phyloP scores from a whole-genome alignment of 2,797 vertebrate species.

The Malacoctenus gilli region DNA sequence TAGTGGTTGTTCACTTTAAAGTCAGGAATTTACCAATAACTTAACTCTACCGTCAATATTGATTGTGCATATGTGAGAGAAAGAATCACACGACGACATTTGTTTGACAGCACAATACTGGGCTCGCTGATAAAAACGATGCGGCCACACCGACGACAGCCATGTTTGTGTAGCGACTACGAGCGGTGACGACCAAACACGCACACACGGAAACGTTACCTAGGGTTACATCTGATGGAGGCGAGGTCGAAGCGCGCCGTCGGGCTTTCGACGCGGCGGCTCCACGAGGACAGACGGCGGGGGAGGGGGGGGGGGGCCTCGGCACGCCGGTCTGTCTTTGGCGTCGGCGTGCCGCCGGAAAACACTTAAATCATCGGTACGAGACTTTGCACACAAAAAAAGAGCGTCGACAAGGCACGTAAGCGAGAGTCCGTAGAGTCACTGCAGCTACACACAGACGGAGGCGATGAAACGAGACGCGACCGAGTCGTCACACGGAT shows the following conservation, averaged over 20 bases:
- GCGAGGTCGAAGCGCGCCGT: too few species aligned
- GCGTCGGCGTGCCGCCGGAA: constrained; percentile 42
- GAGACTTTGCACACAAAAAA: constrained; percentile 56
- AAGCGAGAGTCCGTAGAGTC: constrained; percentile 61
- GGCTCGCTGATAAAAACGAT: too few species aligned
- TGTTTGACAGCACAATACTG: too few species aligned
- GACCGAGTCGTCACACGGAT: constrained; percentile 24
- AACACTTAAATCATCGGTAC: constrained; percentile 51
- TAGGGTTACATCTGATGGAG: constrained; percentile 44
- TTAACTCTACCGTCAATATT: constrained; percentile 20
- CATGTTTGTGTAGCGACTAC: constrained; percentile 45
- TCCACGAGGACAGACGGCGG: too few species aligned
- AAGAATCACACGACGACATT: too few species aligned
- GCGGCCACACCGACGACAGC: too few species aligned
- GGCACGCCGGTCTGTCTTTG: constrained; percentile 40
- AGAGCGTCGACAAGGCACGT: constrained; percentile 75
- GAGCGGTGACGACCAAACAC: constrained; percentile 53
- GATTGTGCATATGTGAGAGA: constrained; percentile 2
- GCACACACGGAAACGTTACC: constrained; percentile 27
- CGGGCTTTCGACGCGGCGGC: too few species aligned
- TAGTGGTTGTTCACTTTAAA: constrained; percentile 4
- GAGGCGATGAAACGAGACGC: constrained; percentile 49
- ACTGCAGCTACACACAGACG: constrained; percentile 63
- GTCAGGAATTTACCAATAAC: constrained; percentile 7
- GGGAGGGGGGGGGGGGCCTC: too few species aligned